Conservation (phyloP, 2,797 vertebrate species). For the Sarcoramphus papa region DNA sequence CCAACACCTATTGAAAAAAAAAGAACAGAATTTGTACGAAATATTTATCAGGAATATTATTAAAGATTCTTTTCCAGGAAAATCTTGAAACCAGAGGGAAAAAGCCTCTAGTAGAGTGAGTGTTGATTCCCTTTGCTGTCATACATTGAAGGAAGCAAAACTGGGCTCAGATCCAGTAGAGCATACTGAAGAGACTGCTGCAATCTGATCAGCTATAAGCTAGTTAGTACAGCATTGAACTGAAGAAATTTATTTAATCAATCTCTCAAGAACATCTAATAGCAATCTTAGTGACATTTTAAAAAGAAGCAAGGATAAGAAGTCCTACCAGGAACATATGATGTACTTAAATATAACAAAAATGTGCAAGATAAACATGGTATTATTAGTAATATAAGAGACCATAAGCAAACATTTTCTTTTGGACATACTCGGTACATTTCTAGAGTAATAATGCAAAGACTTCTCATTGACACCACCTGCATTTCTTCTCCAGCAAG, state of each 20-base stretch:
- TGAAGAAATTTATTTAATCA: background rate
- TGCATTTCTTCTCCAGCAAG: background rate
- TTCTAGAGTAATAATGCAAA: background rate
- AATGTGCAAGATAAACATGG: background rate
- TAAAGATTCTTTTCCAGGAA: background rate
- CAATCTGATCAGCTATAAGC: background rate
- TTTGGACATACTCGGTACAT: background rate
- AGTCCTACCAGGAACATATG: background rate
- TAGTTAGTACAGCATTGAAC: background rate
- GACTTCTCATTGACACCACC: background rate
- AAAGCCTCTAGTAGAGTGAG: background rate
- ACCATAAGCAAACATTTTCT: background rate
- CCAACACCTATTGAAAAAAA: slow-evolving; percentile 79
- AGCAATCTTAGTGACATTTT: background rate
- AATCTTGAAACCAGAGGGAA: background rate
- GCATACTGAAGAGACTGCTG: background rate
- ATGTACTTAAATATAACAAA: background rate
- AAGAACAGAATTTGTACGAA: background rate
- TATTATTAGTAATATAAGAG: background rate
- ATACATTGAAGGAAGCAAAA: background rate
- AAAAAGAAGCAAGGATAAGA: background rate
- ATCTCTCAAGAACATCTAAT: background rate
- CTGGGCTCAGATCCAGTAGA: background rate
- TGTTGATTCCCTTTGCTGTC: background rate
- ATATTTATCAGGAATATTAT: background rate